Evolutionary conservation across 1,140 invertebrate species (phyloP).

Genomic region (Tetramorium simillimum): DNA sequence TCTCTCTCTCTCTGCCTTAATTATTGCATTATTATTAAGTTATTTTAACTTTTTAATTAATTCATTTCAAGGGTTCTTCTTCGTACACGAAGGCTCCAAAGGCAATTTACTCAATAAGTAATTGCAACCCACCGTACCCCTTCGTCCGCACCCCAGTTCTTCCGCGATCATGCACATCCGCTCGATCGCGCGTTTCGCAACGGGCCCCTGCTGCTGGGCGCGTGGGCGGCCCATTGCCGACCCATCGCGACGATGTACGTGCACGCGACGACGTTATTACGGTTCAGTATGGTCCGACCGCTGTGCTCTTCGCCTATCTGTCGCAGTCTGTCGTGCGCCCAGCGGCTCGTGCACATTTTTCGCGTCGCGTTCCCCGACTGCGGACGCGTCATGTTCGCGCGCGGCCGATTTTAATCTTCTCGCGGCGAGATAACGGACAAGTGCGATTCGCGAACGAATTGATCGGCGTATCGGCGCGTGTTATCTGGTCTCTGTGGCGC

Average conservation of each 20-base stretch:
- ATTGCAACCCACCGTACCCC: not conserved
- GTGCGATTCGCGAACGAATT: not conserved
- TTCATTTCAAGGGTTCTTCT: not conserved
- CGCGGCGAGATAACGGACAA: not conserved
- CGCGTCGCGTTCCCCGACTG: not conserved
- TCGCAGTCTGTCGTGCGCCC: not conserved
- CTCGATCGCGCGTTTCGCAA: constrained; percentile 39
- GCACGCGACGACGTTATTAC: constrained; percentile 62
- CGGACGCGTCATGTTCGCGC: not conserved
- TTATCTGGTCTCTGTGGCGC: not conserved
- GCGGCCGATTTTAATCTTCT: not conserved
- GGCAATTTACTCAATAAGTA: not conserved
- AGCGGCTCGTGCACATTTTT: not conserved
- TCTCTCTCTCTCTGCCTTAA: not conserved
- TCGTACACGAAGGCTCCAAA: not conserved
- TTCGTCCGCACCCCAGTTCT: constrained; percentile 1
- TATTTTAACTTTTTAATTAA: constrained; percentile 4
- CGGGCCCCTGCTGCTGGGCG: constrained; percentile 32
- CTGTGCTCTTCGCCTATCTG: constrained; percentile 3
- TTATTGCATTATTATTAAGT: not conserved
- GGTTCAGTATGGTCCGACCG: constrained; percentile 26
- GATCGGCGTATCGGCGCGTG: not conserved
- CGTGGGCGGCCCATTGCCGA: constrained; percentile 60
- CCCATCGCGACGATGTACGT: constrained; percentile 41
- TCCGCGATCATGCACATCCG: constrained; percentile 47